phyloP scores from a whole-genome alignment of 2,797 vertebrate species.

The Pantherophis vulpinus region DNA sequence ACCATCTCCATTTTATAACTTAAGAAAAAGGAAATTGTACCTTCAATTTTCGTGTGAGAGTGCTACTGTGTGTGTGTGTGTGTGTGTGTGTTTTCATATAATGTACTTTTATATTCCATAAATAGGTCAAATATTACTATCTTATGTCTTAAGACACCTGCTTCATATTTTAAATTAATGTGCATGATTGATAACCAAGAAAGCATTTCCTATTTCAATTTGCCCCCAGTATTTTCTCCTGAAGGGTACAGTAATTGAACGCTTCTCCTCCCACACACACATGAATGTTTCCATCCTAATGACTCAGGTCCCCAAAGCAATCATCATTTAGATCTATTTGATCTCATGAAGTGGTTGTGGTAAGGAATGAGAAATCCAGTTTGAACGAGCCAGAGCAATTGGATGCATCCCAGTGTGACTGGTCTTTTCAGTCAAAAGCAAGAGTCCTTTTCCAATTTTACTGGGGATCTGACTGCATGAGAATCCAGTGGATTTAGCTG shows the following conservation, averaged over 20 bases:
- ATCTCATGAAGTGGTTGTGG: background rate
- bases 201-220: background rate
- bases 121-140: background rate
- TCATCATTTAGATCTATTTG: background rate
- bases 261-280: background rate
- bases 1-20: background rate
- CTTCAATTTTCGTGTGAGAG: background rate
- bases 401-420: background rate
- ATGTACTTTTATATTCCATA: background rate
- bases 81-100: background rate
- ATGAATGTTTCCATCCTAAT: background rate
- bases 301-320: background rate
- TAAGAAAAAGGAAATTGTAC: background rate
- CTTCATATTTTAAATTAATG: background rate
- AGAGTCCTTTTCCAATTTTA: background rate
- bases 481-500: background rate
- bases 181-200: background rate
- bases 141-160: background rate
- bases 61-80: background rate
- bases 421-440: background rate
- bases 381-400: background rate
- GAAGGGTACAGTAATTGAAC: background rate
- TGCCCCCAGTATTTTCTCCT: background rate
- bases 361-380: background rate
- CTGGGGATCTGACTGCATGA: background rate